Percentiles rank a stretch among this genome's conserved stretches.
phyloP scores from a whole-genome alignment of 2,797 vertebrate genomes.

The Microchirus variegatus region DNA sequence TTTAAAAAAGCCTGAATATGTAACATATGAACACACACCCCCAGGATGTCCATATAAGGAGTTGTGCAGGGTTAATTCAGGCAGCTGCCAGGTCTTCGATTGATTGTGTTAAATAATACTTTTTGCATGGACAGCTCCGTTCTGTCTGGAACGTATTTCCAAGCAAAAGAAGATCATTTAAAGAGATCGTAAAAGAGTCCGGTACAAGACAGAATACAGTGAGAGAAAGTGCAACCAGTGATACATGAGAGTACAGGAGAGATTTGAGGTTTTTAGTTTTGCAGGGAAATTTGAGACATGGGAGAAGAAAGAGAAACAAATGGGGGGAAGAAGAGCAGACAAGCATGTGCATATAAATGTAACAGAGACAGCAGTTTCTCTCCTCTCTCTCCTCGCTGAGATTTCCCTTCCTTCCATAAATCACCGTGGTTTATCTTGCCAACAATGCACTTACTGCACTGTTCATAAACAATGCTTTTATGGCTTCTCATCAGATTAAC shows the following conservation, averaged over 20 bases:
- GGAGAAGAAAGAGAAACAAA: neutral
- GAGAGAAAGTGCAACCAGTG: neutral
- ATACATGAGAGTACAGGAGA: neutral
- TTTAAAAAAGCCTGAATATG: too few species aligned
- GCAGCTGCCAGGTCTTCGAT: conserved; percentile 16
- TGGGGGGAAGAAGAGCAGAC: conserved; percentile 6
- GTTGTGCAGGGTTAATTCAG: neutral
- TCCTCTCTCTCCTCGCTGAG: conserved; percentile 6
- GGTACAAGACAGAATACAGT: conserved; percentile 24
- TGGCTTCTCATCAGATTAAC: conserved; percentile 69
- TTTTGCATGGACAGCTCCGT: too few species aligned
- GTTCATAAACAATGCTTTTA: conserved; percentile 76
- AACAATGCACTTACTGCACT: conserved; percentile 76
- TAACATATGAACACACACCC: too few species aligned
- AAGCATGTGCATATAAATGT: conserved; percentile 19
- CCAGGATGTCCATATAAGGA: too few species aligned
- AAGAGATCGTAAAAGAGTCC: conserved; percentile 43
- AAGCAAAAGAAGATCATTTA: neutral
- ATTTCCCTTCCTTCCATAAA: conserved; percentile 57
- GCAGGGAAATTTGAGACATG: too few species aligned
- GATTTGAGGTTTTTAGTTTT: too few species aligned
- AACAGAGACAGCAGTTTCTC: conserved; percentile 19
- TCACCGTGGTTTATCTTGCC: conserved; percentile 69
- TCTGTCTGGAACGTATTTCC: too few species aligned
- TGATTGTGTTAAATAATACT: conserved; percentile 24